Percentiles rank a stretch among this genome's conserved stretches.
phyloP scores from a whole-genome alignment of 2,888 invertebrate species.

The Rugalucina vietnamica region DNA sequence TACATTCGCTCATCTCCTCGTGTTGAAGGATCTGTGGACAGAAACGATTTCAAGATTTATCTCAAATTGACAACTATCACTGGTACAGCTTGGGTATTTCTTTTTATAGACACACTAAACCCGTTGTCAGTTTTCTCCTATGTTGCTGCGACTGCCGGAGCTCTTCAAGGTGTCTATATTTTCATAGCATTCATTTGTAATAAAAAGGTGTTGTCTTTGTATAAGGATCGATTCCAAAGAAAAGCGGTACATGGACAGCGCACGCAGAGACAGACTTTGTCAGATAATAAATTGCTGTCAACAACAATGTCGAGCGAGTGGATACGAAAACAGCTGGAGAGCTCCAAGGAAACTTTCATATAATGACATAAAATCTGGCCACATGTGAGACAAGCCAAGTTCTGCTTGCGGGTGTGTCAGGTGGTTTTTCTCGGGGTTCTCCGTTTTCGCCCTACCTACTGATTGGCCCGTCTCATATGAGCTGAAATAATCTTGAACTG shows the following conservation, averaged over 20 bases:
- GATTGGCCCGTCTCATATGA: no score
- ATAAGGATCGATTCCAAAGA: not conserved
- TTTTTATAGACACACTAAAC: slow-evolving; percentile 66
- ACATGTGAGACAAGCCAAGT: no score
- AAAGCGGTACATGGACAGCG: not conserved
- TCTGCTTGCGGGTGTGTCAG: no score
- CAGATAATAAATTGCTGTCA: not conserved
- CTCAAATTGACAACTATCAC: slow-evolving; percentile 68
- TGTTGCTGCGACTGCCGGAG: slow-evolving; percentile 62
- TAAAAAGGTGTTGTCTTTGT: not conserved
- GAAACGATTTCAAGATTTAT: slow-evolving; percentile 60
- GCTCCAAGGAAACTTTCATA: not conserved
- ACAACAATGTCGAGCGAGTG: not conserved
- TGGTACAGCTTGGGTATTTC: slow-evolving; percentile 71
- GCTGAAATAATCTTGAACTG: no score
- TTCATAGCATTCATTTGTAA: slow-evolving; percentile 69
- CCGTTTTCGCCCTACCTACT: no score
- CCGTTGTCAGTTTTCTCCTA: slow-evolving; percentile 60
- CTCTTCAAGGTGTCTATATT: slow-evolving; percentile 69
- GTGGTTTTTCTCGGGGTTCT: no score
- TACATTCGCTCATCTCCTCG: slow-evolving; percentile 49
- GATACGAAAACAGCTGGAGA: not conserved
- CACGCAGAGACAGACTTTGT: not conserved
- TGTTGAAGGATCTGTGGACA: slow-evolving; percentile 21
- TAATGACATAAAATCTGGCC: no score